These are phyloP conservation scores for Himalopsyche anomala DNA, from an alignment of 2,888 invertebrate species.

Conservation along the genomic window DNA sequence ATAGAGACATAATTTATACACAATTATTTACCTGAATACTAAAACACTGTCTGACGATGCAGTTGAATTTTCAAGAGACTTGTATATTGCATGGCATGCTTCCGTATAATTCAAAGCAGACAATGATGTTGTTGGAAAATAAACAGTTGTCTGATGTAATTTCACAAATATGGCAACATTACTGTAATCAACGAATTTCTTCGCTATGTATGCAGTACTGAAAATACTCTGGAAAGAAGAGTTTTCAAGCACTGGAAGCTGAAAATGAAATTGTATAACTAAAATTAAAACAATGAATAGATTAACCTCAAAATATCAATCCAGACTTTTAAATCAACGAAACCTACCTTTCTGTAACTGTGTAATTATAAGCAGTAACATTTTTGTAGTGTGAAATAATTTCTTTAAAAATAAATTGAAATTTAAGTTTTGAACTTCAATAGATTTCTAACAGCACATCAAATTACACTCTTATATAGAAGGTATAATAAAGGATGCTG, in stretches of 20 bases:
- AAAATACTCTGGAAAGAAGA: slow-evolving; percentile 5
- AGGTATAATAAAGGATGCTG: too few species aligned
- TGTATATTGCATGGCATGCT: slow-evolving; percentile 72
- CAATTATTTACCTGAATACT: slow-evolving; percentile 33
- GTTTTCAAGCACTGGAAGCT: background rate
- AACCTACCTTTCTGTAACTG: background rate
- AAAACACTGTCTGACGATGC: slow-evolving; percentile 21
- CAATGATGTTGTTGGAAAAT: slow-evolving; percentile 78
- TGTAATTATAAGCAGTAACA: background rate
- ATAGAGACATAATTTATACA: too few species aligned
- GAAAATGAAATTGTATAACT: background rate
- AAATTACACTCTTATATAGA: too few species aligned
- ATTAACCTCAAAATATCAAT: too few species aligned
- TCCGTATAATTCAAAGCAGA: slow-evolving; percentile 76
- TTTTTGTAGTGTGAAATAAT: too few species aligned
- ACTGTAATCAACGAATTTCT: slow-evolving; percentile 71
- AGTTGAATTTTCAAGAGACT: slow-evolving; percentile 29
- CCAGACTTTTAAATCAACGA: too few species aligned
- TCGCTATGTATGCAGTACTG: slow-evolving; percentile 38
- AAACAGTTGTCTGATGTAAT: slow-evolving; percentile 78
- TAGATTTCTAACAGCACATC: too few species aligned
- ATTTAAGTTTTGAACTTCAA: too few species aligned
- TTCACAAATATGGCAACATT: slow-evolving; percentile 76
- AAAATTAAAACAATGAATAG: background rate
- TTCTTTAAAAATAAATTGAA: too few species aligned